Base-by-base conservation (phyloP, 2,113 vertebrate genomes). In the Hiodon tergisus region DNA sequence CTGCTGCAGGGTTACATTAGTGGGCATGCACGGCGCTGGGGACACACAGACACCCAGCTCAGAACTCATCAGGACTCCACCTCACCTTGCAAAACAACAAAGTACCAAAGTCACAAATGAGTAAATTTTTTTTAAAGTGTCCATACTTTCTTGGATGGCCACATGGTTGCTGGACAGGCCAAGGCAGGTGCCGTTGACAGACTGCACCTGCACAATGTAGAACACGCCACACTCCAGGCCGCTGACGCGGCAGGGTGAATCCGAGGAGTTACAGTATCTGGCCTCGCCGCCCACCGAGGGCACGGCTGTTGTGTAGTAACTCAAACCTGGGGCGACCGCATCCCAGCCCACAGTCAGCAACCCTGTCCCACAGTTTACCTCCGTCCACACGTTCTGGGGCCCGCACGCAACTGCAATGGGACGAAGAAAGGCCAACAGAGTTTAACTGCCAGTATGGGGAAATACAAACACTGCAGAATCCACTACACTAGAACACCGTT, bases 1-100 rank as follows among this genome's bases (percentile, higher is more conserved):
- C 67, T 53, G 83, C 2, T 5, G 63, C 4, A 47, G 81, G 13
- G 10, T 14, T 46, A 92, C 75, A 0, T 88, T 75, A 6, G 81
- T 84, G 7, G 91, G 89, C 2, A 81, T 77, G 61, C 91, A 92
- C 2, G 91, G 90, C 4, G 76, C 91, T 92, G 78, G 5, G 0
- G 74, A 65, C 62, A 31, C n/a, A n/a, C 8, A 75, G 31, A 31
- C 31, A 75, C 53, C 50, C 3, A 76, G 2, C 52, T 67, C 31
- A 7, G n/a, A 63, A 14, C 5, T 14, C 61, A 10, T 14, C n/a
- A 6, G 5, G n/a, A 17, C 9, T 17, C 10, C 61, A 16, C 16
- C 7, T 17, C 4, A 4, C 13, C 0, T 66, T 8, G 8, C 62
- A 9, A 59, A 59, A 59, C 4, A 57, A 14, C 54, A 71, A 59